Evolutionary conservation across 2,797 vertebrate genomes (phyloP).

Genomic region (Lepus oiostolus): DNA sequence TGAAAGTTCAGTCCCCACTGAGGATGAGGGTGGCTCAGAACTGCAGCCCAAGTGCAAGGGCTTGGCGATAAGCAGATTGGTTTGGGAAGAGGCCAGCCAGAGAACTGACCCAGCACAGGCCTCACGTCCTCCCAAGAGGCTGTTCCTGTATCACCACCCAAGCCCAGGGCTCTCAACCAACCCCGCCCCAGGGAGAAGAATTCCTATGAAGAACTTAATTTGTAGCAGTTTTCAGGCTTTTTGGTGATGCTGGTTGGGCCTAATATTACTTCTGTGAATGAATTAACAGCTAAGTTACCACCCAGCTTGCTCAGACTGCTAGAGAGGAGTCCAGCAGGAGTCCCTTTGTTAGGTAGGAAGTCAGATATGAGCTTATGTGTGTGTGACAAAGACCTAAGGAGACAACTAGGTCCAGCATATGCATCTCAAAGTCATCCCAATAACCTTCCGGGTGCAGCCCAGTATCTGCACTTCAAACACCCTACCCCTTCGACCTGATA

Average conservation of each 20-base stretch:
- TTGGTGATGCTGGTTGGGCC: constrained; percentile 78
- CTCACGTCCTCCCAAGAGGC: constrained; percentile 82
- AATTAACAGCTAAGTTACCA: constrained; percentile 79
- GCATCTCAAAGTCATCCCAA: no score
- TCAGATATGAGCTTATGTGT: no score
- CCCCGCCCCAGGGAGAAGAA: constrained; percentile 65
- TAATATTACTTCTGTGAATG: constrained; percentile 77
- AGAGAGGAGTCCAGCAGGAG: background rate
- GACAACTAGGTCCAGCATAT: no score
- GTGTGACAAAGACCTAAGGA: no score
- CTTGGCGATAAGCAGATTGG: constrained; percentile 86
- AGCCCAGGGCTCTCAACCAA: constrained; percentile 71
- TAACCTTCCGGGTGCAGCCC: no score
- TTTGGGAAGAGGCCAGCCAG: constrained; percentile 84
- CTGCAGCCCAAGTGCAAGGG: constrained; percentile 76
- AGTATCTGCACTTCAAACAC: no score
- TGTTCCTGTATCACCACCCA: constrained; percentile 76
- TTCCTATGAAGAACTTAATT: constrained; percentile 82
- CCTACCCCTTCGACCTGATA: no score
- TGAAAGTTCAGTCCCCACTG: constrained; percentile 64
- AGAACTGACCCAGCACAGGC: constrained; percentile 69
- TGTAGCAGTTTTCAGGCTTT: constrained; percentile 80
- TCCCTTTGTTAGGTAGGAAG: no score
- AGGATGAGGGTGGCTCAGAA: constrained; percentile 75
- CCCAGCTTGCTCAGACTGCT: constrained; percentile 75